Evolutionary conservation across 2,888 invertebrate species (phyloP).

Genomic region (Belgica antarctica): DNA sequence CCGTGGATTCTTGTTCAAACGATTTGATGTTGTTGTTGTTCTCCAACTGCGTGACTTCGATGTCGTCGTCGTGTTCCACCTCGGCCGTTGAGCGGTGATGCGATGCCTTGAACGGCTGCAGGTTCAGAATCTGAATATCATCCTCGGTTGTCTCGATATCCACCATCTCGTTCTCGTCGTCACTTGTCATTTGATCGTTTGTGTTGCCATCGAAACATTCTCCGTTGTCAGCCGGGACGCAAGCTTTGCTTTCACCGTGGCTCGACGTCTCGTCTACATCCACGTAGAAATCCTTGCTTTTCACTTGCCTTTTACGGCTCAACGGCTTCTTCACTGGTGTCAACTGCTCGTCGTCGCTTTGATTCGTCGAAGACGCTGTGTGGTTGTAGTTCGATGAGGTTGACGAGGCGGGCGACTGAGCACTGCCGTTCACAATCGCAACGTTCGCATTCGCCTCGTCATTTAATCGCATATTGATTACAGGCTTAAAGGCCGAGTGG

Average conservation of each 20-base stretch:
- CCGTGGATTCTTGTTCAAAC: neutral
- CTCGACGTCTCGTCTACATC: neutral
- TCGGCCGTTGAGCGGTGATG: neutral
- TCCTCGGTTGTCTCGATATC: constrained; percentile 87
- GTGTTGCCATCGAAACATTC: constrained; percentile 43
- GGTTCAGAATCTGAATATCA: constrained; percentile 53
- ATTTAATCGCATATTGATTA: constrained; percentile 45
- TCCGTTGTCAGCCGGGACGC: neutral
- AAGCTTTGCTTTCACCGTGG: neutral
- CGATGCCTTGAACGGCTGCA: constrained; percentile 44
- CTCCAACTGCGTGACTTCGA: constrained; percentile 14
- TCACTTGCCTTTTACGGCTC: neutral
- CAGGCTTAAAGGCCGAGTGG: constrained; percentile 48
- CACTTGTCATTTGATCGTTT: constrained; percentile 56
- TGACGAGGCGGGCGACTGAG: constrained; percentile 35
- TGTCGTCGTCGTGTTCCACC: constrained; percentile 11
- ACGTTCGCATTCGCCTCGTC: neutral
- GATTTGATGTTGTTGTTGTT: constrained; percentile 36
- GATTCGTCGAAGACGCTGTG: constrained; percentile 35
- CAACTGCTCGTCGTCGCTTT: constrained; percentile 34
- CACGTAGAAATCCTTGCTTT: neutral
- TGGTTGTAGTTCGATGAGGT: constrained; percentile 16
- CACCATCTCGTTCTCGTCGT: constrained; percentile 79
- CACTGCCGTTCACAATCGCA: neutral
- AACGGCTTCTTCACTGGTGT: neutral